These are phyloP conservation scores for Lathronympha strigana DNA, from an alignment of 2,888 invertebrate species.

Conservation along the genomic window DNA sequence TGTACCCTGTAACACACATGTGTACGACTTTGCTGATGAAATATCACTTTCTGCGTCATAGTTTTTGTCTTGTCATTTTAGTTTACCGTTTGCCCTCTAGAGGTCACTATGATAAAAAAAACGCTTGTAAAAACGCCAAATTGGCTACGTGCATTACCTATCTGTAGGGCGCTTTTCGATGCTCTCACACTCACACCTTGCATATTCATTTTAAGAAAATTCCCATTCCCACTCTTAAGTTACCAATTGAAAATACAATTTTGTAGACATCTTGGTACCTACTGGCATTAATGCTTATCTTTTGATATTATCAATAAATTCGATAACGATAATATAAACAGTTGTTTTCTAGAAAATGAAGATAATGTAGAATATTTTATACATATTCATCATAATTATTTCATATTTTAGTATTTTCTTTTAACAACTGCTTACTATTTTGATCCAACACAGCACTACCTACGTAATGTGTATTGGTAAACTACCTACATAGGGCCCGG, in stretches of 20 bases:
- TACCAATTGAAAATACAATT: not conserved
- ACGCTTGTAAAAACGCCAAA: not conserved
- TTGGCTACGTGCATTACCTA: no score
- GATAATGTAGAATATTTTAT: no score
- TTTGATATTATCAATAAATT: not conserved
- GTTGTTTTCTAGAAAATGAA: not conserved
- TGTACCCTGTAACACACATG: not conserved
- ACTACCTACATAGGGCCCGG: no score
- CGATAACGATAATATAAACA: not conserved
- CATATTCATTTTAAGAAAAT: no score
- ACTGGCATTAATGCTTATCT: not conserved
- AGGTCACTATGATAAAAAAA: not conserved
- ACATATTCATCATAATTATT: no score
- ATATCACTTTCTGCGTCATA: not conserved
- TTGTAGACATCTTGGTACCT: not conserved
- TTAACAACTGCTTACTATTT: no score
- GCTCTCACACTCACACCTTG: no score
- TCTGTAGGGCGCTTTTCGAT: no score
- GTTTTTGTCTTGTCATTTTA: not conserved
- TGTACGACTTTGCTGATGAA: not conserved
- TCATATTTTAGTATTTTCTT: no score
- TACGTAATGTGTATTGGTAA: no score
- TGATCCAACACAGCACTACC: no score
- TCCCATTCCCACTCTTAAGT: no score
- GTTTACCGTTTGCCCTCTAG: not conserved